Percentiles rank a stretch among this genome's conserved stretches.
Evolutionary conservation across 2,888 invertebrate species (phyloP).

Genomic region (Crepidodera aurea): DNA sequence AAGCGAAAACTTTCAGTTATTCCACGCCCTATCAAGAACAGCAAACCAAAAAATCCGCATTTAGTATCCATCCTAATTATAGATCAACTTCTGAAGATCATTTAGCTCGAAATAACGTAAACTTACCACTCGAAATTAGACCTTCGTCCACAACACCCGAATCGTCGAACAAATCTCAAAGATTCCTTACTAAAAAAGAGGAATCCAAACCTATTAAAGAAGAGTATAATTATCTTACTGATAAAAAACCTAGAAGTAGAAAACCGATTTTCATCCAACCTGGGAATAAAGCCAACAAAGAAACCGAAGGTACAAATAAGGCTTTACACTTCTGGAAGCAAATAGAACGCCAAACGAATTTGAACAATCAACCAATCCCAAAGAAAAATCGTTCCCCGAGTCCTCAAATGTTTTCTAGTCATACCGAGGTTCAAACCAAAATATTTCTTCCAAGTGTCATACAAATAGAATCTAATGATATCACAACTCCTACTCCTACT

Average conservation of each 20-base stretch:
- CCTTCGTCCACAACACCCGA: constrained; percentile 60
- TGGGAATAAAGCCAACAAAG: constrained; percentile 49
- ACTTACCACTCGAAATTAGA: constrained; percentile 50
- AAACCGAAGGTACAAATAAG: constrained; percentile 56
- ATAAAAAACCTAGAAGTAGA: constrained; percentile 76
- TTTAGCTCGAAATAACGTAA: constrained; percentile 49
- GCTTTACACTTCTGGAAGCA: constrained; percentile 73
- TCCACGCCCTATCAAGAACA: constrained; percentile 38
- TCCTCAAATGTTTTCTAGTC: constrained; percentile 58
- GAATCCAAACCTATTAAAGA: constrained; percentile 43
- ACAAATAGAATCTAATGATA: constrained; percentile 40
- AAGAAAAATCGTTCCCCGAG: constrained; percentile 43
- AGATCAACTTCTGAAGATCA: constrained; percentile 60
- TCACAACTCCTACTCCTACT: not conserved
- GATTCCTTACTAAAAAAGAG: constrained; percentile 37
- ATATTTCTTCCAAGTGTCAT: constrained; percentile 55
- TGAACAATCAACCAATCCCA: constrained; percentile 29
- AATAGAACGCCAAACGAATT: constrained; percentile 59
- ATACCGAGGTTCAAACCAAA: constrained; percentile 57
- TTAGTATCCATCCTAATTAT: constrained; percentile 51
- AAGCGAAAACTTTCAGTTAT: constrained; percentile 45
- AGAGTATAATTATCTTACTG: constrained; percentile 72
- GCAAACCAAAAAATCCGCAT: constrained; percentile 54
- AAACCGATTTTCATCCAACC: constrained; percentile 75
- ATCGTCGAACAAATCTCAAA: constrained; percentile 45